phyloP scores from a whole-genome alignment of 2,888 invertebrate genomes.

The Drosophila algonquin region DNA sequence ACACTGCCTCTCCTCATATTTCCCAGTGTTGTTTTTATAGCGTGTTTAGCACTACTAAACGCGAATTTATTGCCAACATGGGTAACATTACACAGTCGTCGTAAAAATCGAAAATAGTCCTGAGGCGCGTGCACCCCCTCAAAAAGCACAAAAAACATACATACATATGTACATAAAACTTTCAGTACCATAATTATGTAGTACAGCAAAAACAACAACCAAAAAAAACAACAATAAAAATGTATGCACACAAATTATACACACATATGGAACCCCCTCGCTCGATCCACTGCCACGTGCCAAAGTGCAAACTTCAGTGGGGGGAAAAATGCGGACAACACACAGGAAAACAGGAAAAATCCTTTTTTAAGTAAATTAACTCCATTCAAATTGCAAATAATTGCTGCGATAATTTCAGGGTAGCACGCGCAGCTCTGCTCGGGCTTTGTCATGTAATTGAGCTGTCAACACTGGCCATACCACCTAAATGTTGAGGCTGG shows the following conservation, averaged over 20 bases:
- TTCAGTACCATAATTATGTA: constrained; percentile 43
- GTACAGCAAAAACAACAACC: constrained; percentile 7
- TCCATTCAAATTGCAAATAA: constrained; percentile 76
- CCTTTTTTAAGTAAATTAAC: constrained; percentile 63
- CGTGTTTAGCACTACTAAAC: constrained; percentile 77
- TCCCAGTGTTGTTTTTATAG: constrained; percentile 58
- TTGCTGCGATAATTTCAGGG: constrained; percentile 70
- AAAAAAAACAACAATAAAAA: constrained; percentile 62
- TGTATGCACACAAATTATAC: constrained; percentile 64
- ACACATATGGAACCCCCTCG: constrained; percentile 25
- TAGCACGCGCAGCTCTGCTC: constrained; percentile 51
- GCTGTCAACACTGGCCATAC: constrained; percentile 60
- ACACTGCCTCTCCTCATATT: neutral
- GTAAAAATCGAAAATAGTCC: constrained; percentile 72
- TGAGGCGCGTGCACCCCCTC: constrained; percentile 44
- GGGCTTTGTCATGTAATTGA: constrained; percentile 66
- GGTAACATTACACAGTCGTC: constrained; percentile 75
- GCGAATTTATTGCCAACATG: constrained; percentile 73
- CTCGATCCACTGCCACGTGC: constrained; percentile 55
- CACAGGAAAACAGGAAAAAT: constrained; percentile 24
- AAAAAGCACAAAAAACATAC: constrained; percentile 16
- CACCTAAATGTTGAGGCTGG: constrained; percentile 7
- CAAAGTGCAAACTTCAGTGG: constrained; percentile 51
- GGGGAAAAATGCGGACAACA: constrained; percentile 27
- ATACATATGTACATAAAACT: constrained; percentile 6